Base-by-base conservation (phyloP, 2,797 vertebrate species). In the Tiaroga cobitis region DNA sequence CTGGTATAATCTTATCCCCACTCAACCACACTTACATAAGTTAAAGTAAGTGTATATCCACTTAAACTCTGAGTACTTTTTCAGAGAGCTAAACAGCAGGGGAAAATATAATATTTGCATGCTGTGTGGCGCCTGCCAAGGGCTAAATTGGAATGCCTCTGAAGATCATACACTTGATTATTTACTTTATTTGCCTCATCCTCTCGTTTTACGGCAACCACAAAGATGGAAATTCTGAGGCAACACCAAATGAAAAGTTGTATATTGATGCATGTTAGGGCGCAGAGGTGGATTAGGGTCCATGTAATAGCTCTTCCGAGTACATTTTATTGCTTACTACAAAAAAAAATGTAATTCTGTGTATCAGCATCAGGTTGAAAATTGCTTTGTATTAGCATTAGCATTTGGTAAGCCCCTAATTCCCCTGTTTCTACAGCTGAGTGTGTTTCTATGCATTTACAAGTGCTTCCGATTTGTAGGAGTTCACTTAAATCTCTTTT, bases 371-470 rank as follows among this genome's bases (percentile, higher is more conserved):
- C 94, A 92, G 91, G 94, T 93, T 93, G 94, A 92, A 95, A 95
- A 95, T 95, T 94, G 94, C 94, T 91, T 92, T 93, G 94, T 95
- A 95, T 95, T 95, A 95, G 94, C 93, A 94, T 95, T 94, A 94
- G 93, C 82, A 92, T 93, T 91, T 90, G 93, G 92, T 95, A 95
- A 95, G 95, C 94, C 97, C 97, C 94, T 98, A 98, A 99, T 98
- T 99, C 97, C 96, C 91, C 94, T 95, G 97, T 97, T 97, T 99
- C 97, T 98, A 97, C 97, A 97, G 97, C 97, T 96, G 94, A 96
- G 96, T 97, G 97, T 87, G 79, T 98, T 99, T 97, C 96, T 96
- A 99, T 99, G 97, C 97, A 99, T 99, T 98, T 98, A 97, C 97
- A 99, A 98, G 80, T 96, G 95, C 97, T 97, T 97, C 49, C 97